Evolutionary conservation across 1,140 invertebrate genomes (phyloP), one percentile per base, ranked within the genome.

Genomic region (Drosophila nigromelanica): DNA sequence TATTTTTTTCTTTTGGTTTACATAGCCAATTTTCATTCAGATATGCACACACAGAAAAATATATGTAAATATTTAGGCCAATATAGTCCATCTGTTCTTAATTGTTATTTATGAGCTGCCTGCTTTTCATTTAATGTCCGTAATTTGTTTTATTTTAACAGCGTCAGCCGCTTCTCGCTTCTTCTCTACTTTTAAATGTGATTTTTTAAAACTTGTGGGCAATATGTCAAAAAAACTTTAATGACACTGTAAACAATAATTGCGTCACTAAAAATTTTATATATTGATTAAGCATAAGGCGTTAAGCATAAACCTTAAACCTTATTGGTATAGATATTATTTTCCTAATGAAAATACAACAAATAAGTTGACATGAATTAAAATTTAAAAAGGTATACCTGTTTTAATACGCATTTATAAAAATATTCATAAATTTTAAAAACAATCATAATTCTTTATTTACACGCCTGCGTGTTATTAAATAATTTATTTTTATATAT

Each of bases 181-280:
- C 7, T 3, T 39, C 14, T 33, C 5, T 33, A 33, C 7, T 48
- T 78, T 58, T 61, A 33, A 54, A 78, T 72, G 45, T n/a, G 42
- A 0, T 59, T 50, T 52, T 58, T 66, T 18, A 43, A 18, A 52
- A 68, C 37, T 68, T 73, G 78, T 24, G 33, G 64, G 37, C 33
- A 37, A 75, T 79, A 67, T 59, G 15, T 66, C 43, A 70, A 60
- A n/a, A n/a, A n/a, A n/a, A n/a, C n/a, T n/a, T n/a, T n/a, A n/a
- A n/a, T n/a, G n/a, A n/a, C 8, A 14, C 8, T 68, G 11, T 21
- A 27, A 27, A 27, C 1, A 27, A 27, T 3, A 27, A 27, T 2
- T 27, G 24, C 3, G 24, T 0, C 1, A 5, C 24, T 27, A 4
- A 1, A 5, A 5, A 27, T 5, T 2, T 27, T 27, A 1, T 27